phyloP scores from a whole-genome alignment of 2,113 vertebrate species.

The Barnardius zonarius region DNA sequence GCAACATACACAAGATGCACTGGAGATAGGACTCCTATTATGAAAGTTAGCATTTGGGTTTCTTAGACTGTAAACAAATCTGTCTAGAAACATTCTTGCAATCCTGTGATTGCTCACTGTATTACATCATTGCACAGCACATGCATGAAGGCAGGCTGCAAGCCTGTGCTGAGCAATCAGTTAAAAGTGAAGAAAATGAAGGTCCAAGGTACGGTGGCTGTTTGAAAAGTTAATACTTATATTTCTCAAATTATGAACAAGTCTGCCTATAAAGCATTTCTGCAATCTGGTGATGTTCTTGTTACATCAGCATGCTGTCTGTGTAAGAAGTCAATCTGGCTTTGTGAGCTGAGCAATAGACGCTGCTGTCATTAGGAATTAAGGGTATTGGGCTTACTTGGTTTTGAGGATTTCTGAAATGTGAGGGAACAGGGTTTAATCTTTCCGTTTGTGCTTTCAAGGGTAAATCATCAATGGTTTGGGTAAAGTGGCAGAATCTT shows the following conservation, averaged over 20 bases:
- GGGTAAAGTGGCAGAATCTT: neutral
- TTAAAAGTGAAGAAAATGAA: neutral
- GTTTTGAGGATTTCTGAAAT: neutral
- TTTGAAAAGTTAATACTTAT: slow-evolving; percentile 28
- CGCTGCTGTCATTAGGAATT: neutral
- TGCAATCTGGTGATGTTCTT: neutral
- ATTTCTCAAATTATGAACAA: neutral
- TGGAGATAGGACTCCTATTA: slow-evolving; percentile 29
- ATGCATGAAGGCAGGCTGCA: neutral
- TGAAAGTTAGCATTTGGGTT: slow-evolving; percentile 58
- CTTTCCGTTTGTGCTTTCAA: neutral
- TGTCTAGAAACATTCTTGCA: slow-evolving; percentile 33
- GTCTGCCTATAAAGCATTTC: neutral
- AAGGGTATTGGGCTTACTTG: neutral
- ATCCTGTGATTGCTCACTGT: neutral
- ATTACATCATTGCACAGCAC: neutral
- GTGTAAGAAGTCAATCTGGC: neutral
- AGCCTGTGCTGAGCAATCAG: neutral
- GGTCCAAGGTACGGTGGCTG: neutral
- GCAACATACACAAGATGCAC: slow-evolving; percentile 41
- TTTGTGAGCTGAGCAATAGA: neutral
- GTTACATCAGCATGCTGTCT: neutral
- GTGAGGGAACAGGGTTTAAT: neutral
- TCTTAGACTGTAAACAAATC: slow-evolving; percentile 36
- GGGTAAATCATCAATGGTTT: neutral